These are phyloP conservation scores for Cryptocephalus moraei DNA, from an alignment of 2,888 invertebrate genomes.

Conservation along the genomic window DNA sequence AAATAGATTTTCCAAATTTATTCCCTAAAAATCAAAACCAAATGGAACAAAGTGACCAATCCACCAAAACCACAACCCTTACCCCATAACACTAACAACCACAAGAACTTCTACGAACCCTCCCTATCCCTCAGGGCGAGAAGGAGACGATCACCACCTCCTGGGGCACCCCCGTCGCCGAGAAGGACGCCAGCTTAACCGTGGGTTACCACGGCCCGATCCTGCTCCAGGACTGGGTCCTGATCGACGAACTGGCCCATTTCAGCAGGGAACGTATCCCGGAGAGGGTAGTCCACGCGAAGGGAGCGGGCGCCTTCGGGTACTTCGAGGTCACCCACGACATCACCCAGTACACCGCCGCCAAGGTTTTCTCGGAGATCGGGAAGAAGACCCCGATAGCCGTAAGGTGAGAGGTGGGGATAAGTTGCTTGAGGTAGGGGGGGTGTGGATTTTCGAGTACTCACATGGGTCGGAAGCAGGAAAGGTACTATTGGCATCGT, in stretches of 20 bases:
- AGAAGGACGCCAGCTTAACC: slow-evolving; percentile 68
- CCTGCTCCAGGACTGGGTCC: slow-evolving; percentile 73
- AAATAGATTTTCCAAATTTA: no score
- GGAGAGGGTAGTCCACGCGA: slow-evolving; percentile 92
- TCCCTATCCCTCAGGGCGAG: slow-evolving; percentile 41
- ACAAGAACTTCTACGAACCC: neutral
- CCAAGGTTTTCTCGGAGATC: slow-evolving; percentile 63
- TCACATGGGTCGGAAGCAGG: no score
- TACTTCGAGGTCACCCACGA: slow-evolving; percentile 84
- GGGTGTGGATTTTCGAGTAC: no score
- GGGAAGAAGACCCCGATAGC: slow-evolving; percentile 75
- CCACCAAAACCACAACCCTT: neutral
- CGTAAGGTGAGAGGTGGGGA: slow-evolving; percentile 40
- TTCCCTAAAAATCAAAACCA: no score
- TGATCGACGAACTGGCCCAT: slow-evolving; percentile 68
- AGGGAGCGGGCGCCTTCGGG: slow-evolving; percentile 82
- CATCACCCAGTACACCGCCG: slow-evolving; percentile 67
- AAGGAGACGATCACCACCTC: slow-evolving; percentile 62
- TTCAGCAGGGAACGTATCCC: slow-evolving; percentile 91
- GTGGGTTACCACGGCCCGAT: slow-evolving; percentile 79
- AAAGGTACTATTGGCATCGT: no score
- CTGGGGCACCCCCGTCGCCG: slow-evolving; percentile 70
- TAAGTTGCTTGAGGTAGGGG: neutral
- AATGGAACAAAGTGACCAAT: no score
- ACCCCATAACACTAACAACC: neutral